Base-by-base conservation (phyloP, 2,888 invertebrate genomes). In the Acrobasis repandana region DNA sequence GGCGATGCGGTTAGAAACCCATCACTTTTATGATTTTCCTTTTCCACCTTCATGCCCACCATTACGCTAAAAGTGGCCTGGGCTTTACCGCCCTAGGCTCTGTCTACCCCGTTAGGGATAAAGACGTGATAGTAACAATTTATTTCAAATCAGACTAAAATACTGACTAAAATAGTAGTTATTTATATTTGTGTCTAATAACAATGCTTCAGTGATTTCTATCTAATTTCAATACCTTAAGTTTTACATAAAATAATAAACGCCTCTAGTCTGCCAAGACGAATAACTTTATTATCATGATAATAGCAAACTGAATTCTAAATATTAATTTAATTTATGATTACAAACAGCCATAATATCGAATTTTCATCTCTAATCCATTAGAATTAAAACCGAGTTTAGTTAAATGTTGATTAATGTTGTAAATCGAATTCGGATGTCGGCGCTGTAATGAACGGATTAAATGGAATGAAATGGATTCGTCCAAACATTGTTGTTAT, bases 351-450 rank as follows among this genome's bases (percentile, higher is more conserved):
- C 34, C 36, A 9, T 20, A 54, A 54, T 54, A 38, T 38, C 54
- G 16, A n/a, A 58, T 18, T 58, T 33, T 48, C 36, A 49, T 20
- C 50, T 58, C 49, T 50, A 58, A 58, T 58, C 49, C 48, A 48
- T 48, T 33, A 34, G 48, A 49, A 58, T 49, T 58, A 49, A 58
- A 58, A 36, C 36, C 9, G 49, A 58, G n/a, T 58, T 58, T 16
- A 49, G 58, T 58, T 48, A 49, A 36, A 58, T 50, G 36, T 58
- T 49, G 49, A 58, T 58, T 36, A 58, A 36, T 49, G 49, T 49
- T 58, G 49, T 50, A 49, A 58, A 58, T 58, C 58, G 50, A 58
- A 58, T 58, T 58, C 49, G 49, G 58, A 58, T 48, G 57, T 34
- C 57, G 57, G 49, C 58, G 48, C 49, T 49, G 58, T 58, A 58